A percentile compares a stretch with the other conserved stretches of the same genome.
phyloP scores from a whole-genome alignment of 2,888 invertebrate species.

The Cataglyphis albicans region DNA sequence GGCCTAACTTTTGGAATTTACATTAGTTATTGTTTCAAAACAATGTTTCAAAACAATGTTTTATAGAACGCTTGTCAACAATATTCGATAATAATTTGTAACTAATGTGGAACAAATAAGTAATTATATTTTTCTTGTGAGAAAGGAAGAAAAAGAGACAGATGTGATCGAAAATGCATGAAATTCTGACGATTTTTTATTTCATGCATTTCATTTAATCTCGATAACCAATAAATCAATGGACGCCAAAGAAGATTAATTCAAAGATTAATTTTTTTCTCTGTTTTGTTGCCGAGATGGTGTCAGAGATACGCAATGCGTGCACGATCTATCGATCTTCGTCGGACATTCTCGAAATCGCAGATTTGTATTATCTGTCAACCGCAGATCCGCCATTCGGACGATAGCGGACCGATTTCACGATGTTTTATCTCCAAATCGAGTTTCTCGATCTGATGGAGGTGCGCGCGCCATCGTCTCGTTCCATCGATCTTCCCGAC shows the following conservation, averaged over 20 bases:
- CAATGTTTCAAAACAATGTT: not conserved
- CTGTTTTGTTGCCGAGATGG: conserved; percentile 34
- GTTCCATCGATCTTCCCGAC: conserved; percentile 64
- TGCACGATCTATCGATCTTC: conserved; percentile 65
- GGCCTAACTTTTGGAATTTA: not conserved
- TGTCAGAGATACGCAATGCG: conserved; percentile 48
- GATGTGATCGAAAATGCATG: not conserved
- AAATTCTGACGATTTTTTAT: conserved; percentile 14
- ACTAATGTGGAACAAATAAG: not conserved
- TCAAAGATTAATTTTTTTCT: not conserved
- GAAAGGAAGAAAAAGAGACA: not conserved
- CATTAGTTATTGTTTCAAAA: not conserved
- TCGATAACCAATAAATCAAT: not conserved
- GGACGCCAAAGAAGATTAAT: not conserved
- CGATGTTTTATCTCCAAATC: conserved; percentile 67
- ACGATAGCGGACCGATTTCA: conserved; percentile 44
- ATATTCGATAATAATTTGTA: not conserved
- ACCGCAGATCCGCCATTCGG: conserved; percentile 41
- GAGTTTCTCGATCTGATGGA: conserved; percentile 55
- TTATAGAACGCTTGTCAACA: not conserved
- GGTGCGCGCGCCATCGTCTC: conserved; percentile 29
- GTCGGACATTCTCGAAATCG: conserved; percentile 40
- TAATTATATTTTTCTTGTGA: not conserved
- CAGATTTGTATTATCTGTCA: conserved; percentile 53
- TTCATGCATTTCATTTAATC: not conserved